Evolutionary conservation across 2,797 vertebrate species (phyloP).

Genomic region (Dicrostonyx torquatus): DNA sequence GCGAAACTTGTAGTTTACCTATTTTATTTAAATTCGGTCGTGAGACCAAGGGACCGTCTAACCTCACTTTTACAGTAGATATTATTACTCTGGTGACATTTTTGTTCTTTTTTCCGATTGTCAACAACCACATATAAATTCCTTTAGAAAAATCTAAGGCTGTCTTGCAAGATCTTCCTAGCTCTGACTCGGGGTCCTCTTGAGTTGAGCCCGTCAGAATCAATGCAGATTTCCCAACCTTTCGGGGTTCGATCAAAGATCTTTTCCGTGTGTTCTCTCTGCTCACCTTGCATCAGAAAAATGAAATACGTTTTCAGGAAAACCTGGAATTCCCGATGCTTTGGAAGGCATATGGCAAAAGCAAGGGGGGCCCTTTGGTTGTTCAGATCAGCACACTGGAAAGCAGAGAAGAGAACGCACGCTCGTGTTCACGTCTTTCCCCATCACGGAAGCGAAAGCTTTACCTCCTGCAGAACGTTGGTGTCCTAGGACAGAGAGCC

Average conservation of each 20-base stretch:
- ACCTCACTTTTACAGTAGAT: conserved; percentile 85
- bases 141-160: conserved; percentile 82
- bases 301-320: conserved; percentile 74
- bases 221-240: conserved; percentile 82
- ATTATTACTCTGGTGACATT: conserved; percentile 82
- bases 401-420: conserved; percentile 50
- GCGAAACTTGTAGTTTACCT: conserved; percentile 79
- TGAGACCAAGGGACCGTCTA: conserved; percentile 81
- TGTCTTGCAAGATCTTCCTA: conserved; percentile 82
- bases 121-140: conserved; percentile 78
- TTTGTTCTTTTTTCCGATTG: conserved; percentile 80
- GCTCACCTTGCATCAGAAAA: conserved; percentile 70
- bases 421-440: conserved; percentile 76
- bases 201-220: conserved; percentile 80
- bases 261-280: conserved; percentile 76
- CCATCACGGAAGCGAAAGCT: conserved; percentile 80
- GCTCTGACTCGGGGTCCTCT: conserved; percentile 75
- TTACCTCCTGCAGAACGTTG: conserved; percentile 82
- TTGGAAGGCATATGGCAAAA: conserved; percentile 77
- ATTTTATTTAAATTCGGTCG: conserved; percentile 82
- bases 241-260: conserved; percentile 82
- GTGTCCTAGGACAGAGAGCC: conserved; percentile 86
- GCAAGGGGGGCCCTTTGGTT: conserved; percentile 70
- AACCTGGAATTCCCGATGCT: conserved; percentile 77
- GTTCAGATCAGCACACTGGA: conserved; percentile 78